A percentile compares a stretch with the other conserved stretches of the same genome.
Evolutionary conservation across 30 jellyfish, hydroid and myxozoan genomes (phyloP).

Genomic region (Nemopilema nomurai): DNA sequence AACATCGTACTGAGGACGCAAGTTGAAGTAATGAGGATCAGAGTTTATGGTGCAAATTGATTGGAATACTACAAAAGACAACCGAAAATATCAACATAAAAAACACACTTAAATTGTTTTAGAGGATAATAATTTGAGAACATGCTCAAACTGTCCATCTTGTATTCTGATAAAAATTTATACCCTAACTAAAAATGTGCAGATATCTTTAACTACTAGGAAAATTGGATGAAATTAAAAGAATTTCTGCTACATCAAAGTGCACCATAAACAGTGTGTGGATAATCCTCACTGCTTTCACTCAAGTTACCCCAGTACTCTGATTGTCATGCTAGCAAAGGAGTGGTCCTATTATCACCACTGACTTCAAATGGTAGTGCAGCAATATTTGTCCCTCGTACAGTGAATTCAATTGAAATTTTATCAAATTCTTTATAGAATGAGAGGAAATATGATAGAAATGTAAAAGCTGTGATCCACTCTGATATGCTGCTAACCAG

Average conservation of each 20-base stretch:
- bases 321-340: slow-evolving; percentile 70
- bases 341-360: slow-evolving; percentile 59
- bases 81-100: not conserved
- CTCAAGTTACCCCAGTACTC: slow-evolving; percentile 70
- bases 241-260: too few relatives aligned
- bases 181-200: too few relatives aligned
- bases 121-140: too few relatives aligned
- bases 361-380: slow-evolving; percentile 74
- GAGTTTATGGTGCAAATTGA: not conserved
- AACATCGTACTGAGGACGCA: not conserved
- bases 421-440: slow-evolving; percentile 75
- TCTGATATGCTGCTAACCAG: slow-evolving; percentile 74
- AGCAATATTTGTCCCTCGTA: slow-evolving; percentile 44
- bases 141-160: too few relatives aligned
- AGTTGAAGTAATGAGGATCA: not conserved
- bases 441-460: slow-evolving; percentile 62
- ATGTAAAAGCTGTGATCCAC: slow-evolving; percentile 74
- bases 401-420: slow-evolving; percentile 55
- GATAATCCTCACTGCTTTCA: slow-evolving; percentile 8
- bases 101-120: too few relatives aligned
- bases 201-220: too few relatives aligned
- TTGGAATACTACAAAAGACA: not conserved
- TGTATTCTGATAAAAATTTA: too few relatives aligned
- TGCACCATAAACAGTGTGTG: slow-evolving; percentile 50
- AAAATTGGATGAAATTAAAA: too few relatives aligned